A percentile compares a stretch with the other conserved stretches of the same genome.
These are phyloP conservation scores for Heterocephalus glaber DNA, from an alignment of 2,113 vertebrate genomes.

Conservation along the genomic window DNA sequence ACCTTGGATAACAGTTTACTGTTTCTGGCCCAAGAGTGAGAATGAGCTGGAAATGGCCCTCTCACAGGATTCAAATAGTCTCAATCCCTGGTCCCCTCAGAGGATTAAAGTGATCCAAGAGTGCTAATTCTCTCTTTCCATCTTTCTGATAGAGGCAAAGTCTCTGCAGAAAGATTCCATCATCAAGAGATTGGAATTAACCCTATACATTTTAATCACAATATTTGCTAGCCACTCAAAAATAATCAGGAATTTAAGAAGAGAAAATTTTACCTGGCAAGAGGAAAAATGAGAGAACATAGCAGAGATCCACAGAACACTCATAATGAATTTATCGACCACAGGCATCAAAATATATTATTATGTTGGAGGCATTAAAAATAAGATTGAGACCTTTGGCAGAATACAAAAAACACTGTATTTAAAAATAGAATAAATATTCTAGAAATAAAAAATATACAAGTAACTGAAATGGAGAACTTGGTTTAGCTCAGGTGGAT, in stretches of 20 bases:
- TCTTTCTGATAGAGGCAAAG: background rate
- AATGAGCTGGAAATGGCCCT: background rate
- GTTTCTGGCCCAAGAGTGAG: no score
- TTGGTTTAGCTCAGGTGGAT: background rate
- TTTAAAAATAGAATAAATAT: no score
- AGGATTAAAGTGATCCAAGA: background rate
- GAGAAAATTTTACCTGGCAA: background rate
- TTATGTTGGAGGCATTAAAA: background rate
- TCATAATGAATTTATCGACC: background rate
- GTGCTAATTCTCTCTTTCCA: background rate
- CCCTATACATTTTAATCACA: background rate
- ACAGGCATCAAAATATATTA: background rate
- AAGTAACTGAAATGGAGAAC: background rate
- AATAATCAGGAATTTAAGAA: background rate
- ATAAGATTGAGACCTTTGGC: background rate
- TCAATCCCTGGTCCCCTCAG: background rate
- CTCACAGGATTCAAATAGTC: background rate
- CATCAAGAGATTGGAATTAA: background rate
- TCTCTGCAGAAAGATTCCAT: background rate
- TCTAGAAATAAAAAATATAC: background rate
- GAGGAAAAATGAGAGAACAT: background rate
- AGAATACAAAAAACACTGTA: background rate
- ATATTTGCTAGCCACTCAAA: background rate
- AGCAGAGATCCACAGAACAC: background rate
- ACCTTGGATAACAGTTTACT: background rate